Evolutionary conservation across 1,140 invertebrate species (phyloP).

Genomic region (Brachionus sp.): DNA sequence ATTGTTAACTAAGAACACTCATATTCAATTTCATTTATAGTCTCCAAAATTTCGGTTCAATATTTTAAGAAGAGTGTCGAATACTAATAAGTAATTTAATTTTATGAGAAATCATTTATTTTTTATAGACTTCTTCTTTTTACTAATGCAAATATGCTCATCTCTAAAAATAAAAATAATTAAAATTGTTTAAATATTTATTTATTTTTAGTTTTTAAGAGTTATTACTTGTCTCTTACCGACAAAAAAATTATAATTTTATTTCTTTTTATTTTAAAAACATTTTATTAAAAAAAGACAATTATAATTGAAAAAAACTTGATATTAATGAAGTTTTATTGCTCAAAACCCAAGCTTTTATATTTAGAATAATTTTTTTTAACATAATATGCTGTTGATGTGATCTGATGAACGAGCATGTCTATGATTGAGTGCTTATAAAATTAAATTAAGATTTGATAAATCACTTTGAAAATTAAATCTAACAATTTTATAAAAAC

Average conservation of each 20-base stretch:
- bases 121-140: neutral
- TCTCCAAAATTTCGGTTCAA: neutral
- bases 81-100: neutral
- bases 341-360: neutral
- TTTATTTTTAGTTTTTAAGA: neutral
- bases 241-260: neutral
- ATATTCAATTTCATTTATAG: neutral
- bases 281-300: too few species aligned
- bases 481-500: neutral
- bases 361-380: neutral
- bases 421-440: neutral
- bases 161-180: neutral
- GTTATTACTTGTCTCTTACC: neutral
- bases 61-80: neutral
- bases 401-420: neutral
- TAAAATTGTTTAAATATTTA: neutral
- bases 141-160: neutral
- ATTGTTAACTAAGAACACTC: neutral
- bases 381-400: neutral
- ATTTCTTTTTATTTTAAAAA: neutral
- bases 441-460: neutral
- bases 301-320: neutral
- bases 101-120: neutral
- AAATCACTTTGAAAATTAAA: neutral
- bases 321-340: neutral